phyloP scores from a whole-genome alignment of 2,113 vertebrate genomes.

The Apus apus region DNA sequence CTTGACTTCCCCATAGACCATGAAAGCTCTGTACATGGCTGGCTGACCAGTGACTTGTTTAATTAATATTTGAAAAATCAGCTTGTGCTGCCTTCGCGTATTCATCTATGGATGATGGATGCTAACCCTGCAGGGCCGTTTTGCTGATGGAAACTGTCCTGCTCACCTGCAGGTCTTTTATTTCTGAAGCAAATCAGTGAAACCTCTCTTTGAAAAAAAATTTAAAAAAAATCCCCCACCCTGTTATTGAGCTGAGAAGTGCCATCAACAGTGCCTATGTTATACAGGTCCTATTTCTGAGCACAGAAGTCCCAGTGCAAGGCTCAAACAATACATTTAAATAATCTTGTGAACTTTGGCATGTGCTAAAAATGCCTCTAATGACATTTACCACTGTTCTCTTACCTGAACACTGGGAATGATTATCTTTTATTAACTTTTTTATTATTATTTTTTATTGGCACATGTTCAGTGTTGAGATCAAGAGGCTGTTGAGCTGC shows the following conservation, averaged over 20 bases:
- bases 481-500: not conserved
- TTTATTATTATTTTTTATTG: conserved; percentile 2
- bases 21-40: not conserved
- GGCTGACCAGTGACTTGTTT: not conserved
- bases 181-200: not conserved
- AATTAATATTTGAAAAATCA: conserved; percentile 37
- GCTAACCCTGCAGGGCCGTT: not conserved
- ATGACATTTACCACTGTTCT: not conserved
- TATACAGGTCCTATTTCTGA: not conserved
- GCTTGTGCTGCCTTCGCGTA: not conserved
- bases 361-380: not conserved
- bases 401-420: conserved; percentile 8
- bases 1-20: not conserved
- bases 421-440: not conserved
- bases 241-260: not conserved
- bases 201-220: not conserved
- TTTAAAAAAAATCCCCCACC: too few species aligned
- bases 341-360: not conserved
- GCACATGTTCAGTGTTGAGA: not conserved
- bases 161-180: conserved; percentile 21
- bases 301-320: not conserved
- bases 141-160: conserved; percentile 12
- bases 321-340: not conserved
- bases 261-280: not conserved
- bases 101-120: conserved; percentile 1